Evolutionary conservation across 2,797 vertebrate species (phyloP).

Genomic region (Cyprinella venusta): DNA sequence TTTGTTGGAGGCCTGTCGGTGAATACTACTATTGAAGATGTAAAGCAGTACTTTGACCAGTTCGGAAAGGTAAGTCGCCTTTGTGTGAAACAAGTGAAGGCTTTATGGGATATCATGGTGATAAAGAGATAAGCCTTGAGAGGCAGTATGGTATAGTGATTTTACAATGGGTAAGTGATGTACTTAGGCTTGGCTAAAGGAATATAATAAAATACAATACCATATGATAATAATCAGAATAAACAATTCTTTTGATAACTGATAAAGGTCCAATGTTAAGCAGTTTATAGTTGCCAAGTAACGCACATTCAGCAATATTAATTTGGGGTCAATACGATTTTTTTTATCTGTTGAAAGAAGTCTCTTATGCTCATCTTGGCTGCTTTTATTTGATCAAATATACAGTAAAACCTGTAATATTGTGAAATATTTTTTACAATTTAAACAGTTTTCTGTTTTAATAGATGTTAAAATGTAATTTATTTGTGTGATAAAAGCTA

Average conservation of each 20-base stretch:
- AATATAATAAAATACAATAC: not conserved
- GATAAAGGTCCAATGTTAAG: not conserved
- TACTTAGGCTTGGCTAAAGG: not conserved
- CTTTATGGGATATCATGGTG: not conserved
- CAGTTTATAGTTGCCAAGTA: not conserved
- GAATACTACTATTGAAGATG: constrained; percentile 97
- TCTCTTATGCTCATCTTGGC: not conserved
- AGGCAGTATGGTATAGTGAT: not conserved
- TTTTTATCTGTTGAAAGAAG: not conserved
- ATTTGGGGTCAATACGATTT: not conserved
- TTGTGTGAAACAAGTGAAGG: constrained; percentile 17
- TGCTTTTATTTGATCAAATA: constrained; percentile 4
- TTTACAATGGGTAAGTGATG: not conserved
- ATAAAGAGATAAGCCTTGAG: not conserved
- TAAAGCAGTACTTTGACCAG: constrained; percentile 98
- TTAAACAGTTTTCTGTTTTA: not conserved
- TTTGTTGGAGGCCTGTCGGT: constrained; percentile 98
- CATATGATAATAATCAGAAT: not conserved
- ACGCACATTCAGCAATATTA: not conserved
- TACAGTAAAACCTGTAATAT: not conserved
- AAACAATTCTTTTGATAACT: not conserved
- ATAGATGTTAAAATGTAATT: not conserved
- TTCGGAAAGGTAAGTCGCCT: constrained; percentile 91
- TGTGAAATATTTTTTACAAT: not conserved
- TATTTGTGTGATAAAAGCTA: not conserved